A percentile compares a stretch with the other conserved stretches of the same genome.
Conservation (phyloP, 2,888 invertebrate species). For the Amphipoea oculea region DNA sequence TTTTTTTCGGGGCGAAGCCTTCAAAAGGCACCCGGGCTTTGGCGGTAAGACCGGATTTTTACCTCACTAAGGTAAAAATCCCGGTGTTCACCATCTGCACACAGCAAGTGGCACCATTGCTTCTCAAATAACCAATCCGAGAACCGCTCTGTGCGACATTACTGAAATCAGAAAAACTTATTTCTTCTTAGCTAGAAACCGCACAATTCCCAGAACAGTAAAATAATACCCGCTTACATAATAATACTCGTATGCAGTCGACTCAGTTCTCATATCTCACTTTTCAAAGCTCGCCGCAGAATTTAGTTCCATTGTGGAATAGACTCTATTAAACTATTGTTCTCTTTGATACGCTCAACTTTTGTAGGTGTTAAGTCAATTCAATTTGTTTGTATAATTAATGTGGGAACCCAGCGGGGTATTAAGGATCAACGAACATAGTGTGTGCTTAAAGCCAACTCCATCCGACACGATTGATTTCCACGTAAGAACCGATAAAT, state of each 20-base stretch:
- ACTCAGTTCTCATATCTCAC: slow-evolving; percentile 28
- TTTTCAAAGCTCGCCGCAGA: slow-evolving; percentile 45
- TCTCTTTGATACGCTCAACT: slow-evolving; percentile 37
- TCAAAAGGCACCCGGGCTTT: too few relatives aligned
- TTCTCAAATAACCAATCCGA: too few relatives aligned
- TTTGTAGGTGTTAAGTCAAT: slow-evolving; percentile 55
- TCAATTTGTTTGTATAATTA: slow-evolving; percentile 50
- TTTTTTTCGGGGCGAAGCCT: too few relatives aligned
- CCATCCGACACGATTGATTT: slow-evolving; percentile 34
- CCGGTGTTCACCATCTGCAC: too few relatives aligned
- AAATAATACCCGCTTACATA: slow-evolving; percentile 31
- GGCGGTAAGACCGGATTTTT: too few relatives aligned
- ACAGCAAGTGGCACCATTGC: too few relatives aligned
- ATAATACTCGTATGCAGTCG: slow-evolving; percentile 21
- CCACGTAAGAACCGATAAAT: slow-evolving; percentile 30
- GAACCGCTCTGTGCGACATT: too few relatives aligned
- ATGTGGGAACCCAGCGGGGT: slow-evolving; percentile 34
- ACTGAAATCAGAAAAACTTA: background rate
- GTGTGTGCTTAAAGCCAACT: slow-evolving; percentile 22
- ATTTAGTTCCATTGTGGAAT: slow-evolving; percentile 37
- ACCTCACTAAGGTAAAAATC: too few relatives aligned
- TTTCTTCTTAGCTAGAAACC: background rate
- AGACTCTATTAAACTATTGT: slow-evolving; percentile 51
- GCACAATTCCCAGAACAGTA: slow-evolving; percentile 18
- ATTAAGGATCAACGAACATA: slow-evolving; percentile 35